Evolutionary conservation across 23 tunicate species (phyloP).

Genomic region (Pegea sp.): DNA sequence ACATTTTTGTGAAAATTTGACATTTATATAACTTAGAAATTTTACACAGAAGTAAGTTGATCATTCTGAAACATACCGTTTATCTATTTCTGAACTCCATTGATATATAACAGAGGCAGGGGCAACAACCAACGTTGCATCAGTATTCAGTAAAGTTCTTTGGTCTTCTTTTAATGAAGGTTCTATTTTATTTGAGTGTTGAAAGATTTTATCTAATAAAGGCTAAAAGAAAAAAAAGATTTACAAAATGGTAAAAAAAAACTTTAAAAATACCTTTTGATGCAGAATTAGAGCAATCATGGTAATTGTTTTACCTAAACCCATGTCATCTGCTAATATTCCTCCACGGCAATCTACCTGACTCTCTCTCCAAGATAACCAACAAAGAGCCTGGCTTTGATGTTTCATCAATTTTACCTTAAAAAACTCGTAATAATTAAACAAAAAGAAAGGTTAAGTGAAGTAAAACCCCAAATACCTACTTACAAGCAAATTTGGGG

Average conservation of each 20-base stretch:
- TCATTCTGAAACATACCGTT: conserved; percentile 50
- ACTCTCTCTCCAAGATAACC: conserved; percentile 76
- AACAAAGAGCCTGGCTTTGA: conserved; percentile 78
- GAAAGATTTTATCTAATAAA: neutral
- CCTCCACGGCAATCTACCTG: conserved; percentile 52
- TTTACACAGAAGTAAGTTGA: neutral
- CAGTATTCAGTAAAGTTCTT: conserved; percentile 7
- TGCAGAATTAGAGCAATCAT: conserved; percentile 57
- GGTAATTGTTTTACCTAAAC: conserved; percentile 85
- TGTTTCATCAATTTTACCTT: conserved; percentile 72
- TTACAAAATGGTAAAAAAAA: no score
- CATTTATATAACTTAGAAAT: neutral
- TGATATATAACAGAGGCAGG: conserved; percentile 84
- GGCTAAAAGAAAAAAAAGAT: no score
- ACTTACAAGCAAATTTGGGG: conserved; percentile 40
- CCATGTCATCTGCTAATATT: conserved; percentile 92
- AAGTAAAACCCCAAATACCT: neutral
- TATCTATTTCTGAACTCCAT: conserved; percentile 73
- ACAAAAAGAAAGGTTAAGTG: neutral
- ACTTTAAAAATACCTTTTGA: conserved; percentile 21
- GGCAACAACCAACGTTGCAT: conserved; percentile 56
- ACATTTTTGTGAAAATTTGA: neutral
- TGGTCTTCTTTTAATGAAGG: no score
- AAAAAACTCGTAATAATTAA: neutral
- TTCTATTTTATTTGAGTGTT: neutral